These are phyloP conservation scores for Meloidogyne exigua DNA, from an alignment of 1,140 invertebrate species.

Conservation along the genomic window DNA sequence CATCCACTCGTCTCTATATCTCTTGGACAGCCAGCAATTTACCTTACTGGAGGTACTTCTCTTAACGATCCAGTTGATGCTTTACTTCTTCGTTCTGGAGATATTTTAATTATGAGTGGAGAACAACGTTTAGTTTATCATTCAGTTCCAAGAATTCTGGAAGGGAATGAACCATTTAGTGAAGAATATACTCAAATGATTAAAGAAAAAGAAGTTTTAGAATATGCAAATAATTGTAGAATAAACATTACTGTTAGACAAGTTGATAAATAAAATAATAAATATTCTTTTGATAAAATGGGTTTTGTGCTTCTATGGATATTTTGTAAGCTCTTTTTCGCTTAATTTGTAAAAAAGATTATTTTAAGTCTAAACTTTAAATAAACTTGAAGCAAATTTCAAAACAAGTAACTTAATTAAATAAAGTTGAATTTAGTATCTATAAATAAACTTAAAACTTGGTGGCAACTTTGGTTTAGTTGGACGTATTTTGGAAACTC, in stretches of 20 bases:
- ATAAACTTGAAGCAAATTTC: no score
- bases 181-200: background rate
- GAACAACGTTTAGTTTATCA: conserved; percentile 57
- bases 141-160: conserved; percentile 55
- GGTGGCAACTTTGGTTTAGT: no score
- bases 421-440: no score
- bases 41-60: conserved; percentile 53
- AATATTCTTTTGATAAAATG: background rate
- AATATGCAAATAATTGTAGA: conserved; percentile 54
- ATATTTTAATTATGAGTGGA: conserved; percentile 58
- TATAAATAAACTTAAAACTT: no score
- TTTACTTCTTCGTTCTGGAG: conserved; percentile 54
- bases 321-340: no score
- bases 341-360: no score
- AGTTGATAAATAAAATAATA: conserved; percentile 43
- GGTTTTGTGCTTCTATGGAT: background rate
- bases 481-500: no score
- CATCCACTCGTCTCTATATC: conserved; percentile 55
- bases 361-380: no score
- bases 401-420: no score
- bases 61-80: conserved; percentile 55
- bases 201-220: conserved; percentile 32
- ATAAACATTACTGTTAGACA: conserved; percentile 61
- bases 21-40: conserved; percentile 59
- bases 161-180: conserved; percentile 20